Evolutionary conservation across 1,140 invertebrate genomes (phyloP), one percentile per base, ranked within the genome.

Genomic region (Leptestheria dahalacensis): DNA sequence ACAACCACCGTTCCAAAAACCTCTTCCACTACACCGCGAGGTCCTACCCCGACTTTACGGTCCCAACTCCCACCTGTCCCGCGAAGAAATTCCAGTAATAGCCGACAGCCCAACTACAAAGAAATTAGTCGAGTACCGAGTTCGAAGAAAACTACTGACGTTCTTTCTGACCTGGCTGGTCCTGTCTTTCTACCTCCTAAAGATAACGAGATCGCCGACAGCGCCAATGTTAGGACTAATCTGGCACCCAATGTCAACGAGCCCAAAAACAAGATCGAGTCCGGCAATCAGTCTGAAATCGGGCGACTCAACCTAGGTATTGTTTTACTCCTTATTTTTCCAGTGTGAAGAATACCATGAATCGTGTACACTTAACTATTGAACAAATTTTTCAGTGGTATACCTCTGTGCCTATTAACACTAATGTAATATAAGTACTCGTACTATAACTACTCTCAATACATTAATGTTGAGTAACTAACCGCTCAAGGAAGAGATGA

Each of bases 281-380:
- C 59, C 15, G 59, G 78, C 11, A 75, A 79, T 26, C 80, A 82
- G 61, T 74, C 80, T 1, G 77, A 82, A 60, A 85, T 83, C 26
- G 83, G 85, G 1, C 82, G 83, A 66, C 74, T 90, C 2, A 90
- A 89, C 71, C 74, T 89, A 51, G 86, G 75, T 73, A 66, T 67
- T 58, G 6, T 41, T 9, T 41, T 41, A 9, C 33, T 41, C 33
- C 6, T 15, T 41, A 15, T 41, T 9, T 41, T 41, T 41, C 15
- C 6, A 59, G 15, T n/a, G 18, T 59, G 4, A 25, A 15, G n/a
- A 23, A 61, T 46, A 33, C 29, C 11, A 4, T 41, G 15, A 9
- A 9, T n/a, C n/a, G n/a, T n/a, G n/a, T n/a, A n/a, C n/a, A n/a
- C n/a, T n/a, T n/a, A n/a, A n/a, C n/a, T n/a, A n/a, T n/a, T n/a